Evolutionary conservation across 2,888 invertebrate genomes (phyloP).

Genomic region (Smittia sp.): DNA sequence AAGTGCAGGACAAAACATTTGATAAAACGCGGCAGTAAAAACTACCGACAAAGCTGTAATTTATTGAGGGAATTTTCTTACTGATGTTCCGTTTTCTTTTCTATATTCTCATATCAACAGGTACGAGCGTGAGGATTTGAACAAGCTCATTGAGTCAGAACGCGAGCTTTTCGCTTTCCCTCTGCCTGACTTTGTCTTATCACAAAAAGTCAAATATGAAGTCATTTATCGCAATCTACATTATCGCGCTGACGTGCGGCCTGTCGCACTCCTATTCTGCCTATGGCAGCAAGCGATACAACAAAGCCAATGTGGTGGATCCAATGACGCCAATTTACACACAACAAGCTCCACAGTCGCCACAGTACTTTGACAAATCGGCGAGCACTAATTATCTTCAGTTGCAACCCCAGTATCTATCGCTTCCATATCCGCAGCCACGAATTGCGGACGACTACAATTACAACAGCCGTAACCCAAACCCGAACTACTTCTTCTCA

Average conservation of each 20-base stretch:
- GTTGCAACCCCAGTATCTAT: constrained; percentile 4
- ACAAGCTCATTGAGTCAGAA: neutral
- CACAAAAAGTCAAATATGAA: neutral
- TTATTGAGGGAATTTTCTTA: neutral
- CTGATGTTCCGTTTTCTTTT: constrained; percentile 1
- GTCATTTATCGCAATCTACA: constrained; percentile 14
- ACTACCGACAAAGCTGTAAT: neutral
- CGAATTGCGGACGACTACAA: constrained; percentile 30
- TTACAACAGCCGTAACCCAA: constrained; percentile 17
- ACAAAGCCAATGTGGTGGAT: constrained; percentile 42
- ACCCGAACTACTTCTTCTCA: constrained; percentile 44
- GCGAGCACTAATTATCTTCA: neutral
- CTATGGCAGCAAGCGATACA: constrained; percentile 45
- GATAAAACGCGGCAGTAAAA: neutral
- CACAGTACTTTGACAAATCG: neutral
- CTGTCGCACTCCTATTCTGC: constrained; percentile 43
- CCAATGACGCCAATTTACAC: constrained; percentile 34
- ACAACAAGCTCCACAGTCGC: neutral
- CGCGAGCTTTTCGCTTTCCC: neutral
- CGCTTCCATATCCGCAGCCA: constrained; percentile 13
- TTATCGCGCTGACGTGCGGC: constrained; percentile 21
- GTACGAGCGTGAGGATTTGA: constrained; percentile 2
- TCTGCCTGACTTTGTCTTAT: neutral
- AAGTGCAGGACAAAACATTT: neutral
- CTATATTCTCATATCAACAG: constrained; percentile 14